Evolutionary conservation across 2,113 vertebrate genomes (phyloP).

Genomic region (Eublepharis macularius): DNA sequence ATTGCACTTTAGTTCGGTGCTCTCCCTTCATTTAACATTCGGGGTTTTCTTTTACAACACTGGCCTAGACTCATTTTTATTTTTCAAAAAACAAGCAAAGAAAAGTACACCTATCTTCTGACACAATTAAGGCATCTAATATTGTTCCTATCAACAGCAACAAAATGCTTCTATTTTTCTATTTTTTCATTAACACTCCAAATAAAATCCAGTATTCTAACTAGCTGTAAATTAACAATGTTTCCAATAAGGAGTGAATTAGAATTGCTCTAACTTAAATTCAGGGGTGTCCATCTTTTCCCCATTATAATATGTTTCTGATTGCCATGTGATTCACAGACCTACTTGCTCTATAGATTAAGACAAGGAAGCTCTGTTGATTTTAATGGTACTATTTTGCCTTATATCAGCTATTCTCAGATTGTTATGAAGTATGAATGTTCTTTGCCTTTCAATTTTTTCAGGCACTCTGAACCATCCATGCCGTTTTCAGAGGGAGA

Average conservation of each 20-base stretch:
- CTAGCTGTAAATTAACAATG: conserved; percentile 23
- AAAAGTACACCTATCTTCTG: conserved; percentile 7
- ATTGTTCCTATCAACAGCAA: conserved; percentile 30
- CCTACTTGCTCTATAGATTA: rapidly evolving
- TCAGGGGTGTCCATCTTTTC: conserved; percentile 17
- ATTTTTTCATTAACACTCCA: conserved; percentile 23
- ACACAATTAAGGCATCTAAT: conserved; percentile 36
- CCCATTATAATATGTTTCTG: background rate
- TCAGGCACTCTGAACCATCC: background rate
- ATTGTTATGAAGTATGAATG: background rate
- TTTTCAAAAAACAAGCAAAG: conserved; percentile 3
- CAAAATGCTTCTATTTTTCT: conserved; percentile 19
- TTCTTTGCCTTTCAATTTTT: background rate
- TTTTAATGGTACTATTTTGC: rapidly evolving
- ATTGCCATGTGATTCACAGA: background rate
- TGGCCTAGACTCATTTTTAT: conserved; percentile 32
- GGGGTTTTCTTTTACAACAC: conserved; percentile 19
- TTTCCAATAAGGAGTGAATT: conserved; percentile 28
- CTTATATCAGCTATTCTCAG: background rate
- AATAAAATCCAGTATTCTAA: conserved; percentile 30
- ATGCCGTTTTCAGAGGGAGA: background rate
- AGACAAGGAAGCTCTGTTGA: background rate
- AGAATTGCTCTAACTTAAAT: conserved; percentile 41
- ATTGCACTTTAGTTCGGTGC: background rate
- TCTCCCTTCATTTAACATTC: conserved; percentile 12